phyloP scores from a whole-genome alignment of 2,888 invertebrate species.

The Chrysina gloriosa region DNA sequence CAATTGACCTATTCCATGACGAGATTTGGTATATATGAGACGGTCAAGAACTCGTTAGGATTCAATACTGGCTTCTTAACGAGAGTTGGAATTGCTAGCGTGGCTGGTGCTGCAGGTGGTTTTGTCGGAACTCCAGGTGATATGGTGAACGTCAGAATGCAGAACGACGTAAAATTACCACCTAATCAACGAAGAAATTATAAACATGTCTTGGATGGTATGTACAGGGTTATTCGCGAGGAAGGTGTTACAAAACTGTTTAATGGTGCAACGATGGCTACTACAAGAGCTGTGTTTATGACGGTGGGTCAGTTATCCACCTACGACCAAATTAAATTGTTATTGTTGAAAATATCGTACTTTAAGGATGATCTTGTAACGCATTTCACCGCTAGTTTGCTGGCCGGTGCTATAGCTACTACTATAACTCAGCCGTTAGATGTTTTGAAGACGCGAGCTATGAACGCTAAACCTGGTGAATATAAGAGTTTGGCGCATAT shows the following conservation, averaged over 20 bases:
- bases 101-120: constrained; percentile 90
- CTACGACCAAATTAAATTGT: constrained; percentile 91
- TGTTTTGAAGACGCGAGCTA: constrained; percentile 96
- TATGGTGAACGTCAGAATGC: constrained; percentile 98
- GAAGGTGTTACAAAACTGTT: constrained; percentile 88
- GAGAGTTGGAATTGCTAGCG: constrained; percentile 81
- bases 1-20: constrained; percentile 96
- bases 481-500: constrained; percentile 81
- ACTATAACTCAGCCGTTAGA: constrained; percentile 96
- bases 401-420: constrained; percentile 87
- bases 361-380: constrained; percentile 88
- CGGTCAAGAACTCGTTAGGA: constrained; percentile 56
- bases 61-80: constrained; percentile 63
- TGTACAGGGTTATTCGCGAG: constrained; percentile 80
- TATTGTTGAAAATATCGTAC: constrained; percentile 75
- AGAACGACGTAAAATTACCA: constrained; percentile 96
- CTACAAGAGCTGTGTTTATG: constrained; percentile 90
- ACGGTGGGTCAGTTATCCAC: constrained; percentile 97
- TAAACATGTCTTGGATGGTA: constrained; percentile 94
- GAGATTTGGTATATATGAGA: constrained; percentile 76
- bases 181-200: constrained; percentile 90
- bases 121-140: constrained; percentile 97
- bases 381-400: constrained; percentile 89
- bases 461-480: constrained; percentile 97
- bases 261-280: constrained; percentile 92